Percentiles rank a stretch among this genome's conserved stretches.
These are phyloP conservation scores for Oostethus manadensis DNA, from an alignment of 2,113 vertebrate genomes.

Conservation along the genomic window DNA sequence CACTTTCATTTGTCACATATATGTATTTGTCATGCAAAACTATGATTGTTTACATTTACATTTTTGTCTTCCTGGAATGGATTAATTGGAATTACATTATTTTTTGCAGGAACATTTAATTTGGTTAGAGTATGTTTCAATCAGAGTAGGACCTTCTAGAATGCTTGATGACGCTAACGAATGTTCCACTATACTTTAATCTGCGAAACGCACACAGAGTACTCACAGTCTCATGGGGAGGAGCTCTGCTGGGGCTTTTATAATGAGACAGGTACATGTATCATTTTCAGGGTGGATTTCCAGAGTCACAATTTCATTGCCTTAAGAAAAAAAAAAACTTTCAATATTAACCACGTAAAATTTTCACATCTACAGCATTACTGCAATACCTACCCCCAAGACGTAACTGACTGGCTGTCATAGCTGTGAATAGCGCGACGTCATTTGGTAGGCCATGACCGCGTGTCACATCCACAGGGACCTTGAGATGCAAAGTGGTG, in stretches of 20 bases:
- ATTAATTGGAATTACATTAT: too few relatives aligned
- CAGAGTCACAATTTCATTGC: conserved; percentile 44
- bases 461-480: conserved; percentile 49
- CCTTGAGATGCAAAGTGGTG: conserved; percentile 43
- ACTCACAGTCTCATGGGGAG: conserved; percentile 67
- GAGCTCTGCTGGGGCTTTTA: conserved; percentile 54
- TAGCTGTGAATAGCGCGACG: conserved; percentile 34
- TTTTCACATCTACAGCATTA: too few relatives aligned
- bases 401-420: conserved; percentile 59
- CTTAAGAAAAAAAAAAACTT: conserved; percentile 37
- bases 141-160: too few relatives aligned
- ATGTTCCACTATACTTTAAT: too few relatives aligned
- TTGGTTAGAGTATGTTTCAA: too few relatives aligned
- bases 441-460: conserved; percentile 19
- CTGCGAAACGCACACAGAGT: background rate
- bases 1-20: too few relatives aligned
- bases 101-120: too few relatives aligned
- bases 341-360: background rate
- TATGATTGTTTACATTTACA: too few relatives aligned
- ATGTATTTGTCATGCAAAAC: too few relatives aligned
- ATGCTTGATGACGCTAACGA: too few relatives aligned
- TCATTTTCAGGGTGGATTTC: conserved; percentile 32
- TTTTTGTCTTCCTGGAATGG: too few relatives aligned
- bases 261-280: conserved; percentile 59
- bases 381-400: conserved; percentile 57